Base-by-base conservation (phyloP, 2,797 vertebrate species). In the Sebastiscus tertius region DNA sequence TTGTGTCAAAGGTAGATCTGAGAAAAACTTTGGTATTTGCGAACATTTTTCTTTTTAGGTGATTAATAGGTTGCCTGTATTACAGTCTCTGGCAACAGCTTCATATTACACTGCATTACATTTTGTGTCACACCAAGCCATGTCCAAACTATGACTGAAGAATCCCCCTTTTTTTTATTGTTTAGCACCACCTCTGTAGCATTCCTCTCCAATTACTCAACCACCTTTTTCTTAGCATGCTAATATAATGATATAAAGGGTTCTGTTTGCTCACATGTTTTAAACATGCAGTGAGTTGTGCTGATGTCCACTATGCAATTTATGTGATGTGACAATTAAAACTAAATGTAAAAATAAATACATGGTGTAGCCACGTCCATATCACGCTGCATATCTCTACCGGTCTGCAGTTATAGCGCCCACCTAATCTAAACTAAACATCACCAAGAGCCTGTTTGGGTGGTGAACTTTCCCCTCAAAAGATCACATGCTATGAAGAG, bases 371-470 rank as follows among this genome's bases (percentile, higher is more conserved):
- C 67, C 27, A 56, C 2, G 1, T 34, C 27, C n/a, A 75, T 4
- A 34, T 65, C 49, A 6, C 12, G 16, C 26, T 31, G 22, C 16
- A 33, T n/a, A 31, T 60, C n/a, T 65, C 52, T 24, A 20, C 9
- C 8, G 29, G 63, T 27, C n/a, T 65, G 54, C 55, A 20, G n/a
- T 39, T 27, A 27, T 1, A 31, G 16, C 1, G 2, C 46, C 72
- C 20, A 42, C 64, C 27, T 77, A 31, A 77, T 81, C 67, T 75
- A 71, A 85, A 75, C 34, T 65, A 72, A 82, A 89, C 62, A 71
- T 56, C n/a, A 59, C 26, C n/a, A 67, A 65, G 56, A 70, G 39
- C 18, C 34, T 34, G 24, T 64, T 69, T 8, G 59, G 39, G 63
- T 26, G n/a, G 60, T 14, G 49, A 84, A 71, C n/a, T 79, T 81